Conservation (phyloP, 2,888 invertebrate genomes). For the Subacronicta megacephala region DNA sequence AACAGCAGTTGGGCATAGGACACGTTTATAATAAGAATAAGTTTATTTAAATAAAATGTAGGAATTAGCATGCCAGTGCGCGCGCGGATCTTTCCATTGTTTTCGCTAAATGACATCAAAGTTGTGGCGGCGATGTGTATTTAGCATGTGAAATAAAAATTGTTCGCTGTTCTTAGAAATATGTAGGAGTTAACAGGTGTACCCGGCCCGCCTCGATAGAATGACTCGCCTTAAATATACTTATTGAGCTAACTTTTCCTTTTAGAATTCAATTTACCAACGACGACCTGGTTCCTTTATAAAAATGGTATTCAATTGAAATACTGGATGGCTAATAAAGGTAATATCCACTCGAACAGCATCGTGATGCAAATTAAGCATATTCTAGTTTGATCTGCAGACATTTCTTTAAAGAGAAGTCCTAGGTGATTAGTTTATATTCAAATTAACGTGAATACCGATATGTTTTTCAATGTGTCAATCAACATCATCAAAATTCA, state of each 20-base stretch:
- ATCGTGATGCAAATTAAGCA: conserved; percentile 63
- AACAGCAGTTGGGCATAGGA: conserved; percentile 78
- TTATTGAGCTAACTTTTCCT: conserved; percentile 36
- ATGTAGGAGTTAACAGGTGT: conserved; percentile 67
- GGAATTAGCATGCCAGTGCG: conserved; percentile 81
- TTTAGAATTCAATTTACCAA: conserved; percentile 27
- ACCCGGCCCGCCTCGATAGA: conserved; percentile 43
- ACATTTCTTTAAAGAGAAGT: conserved; percentile 52
- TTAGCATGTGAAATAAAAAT: conserved; percentile 84
- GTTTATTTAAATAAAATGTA: conserved; percentile 86
- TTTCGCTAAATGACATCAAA: conserved; percentile 89
- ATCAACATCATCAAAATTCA: conserved; percentile 1
- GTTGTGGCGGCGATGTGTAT: conserved; percentile 82
- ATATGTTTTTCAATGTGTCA: conserved; percentile 53
- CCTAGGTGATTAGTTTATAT: conserved; percentile 21
- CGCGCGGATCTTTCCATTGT: conserved; percentile 85
- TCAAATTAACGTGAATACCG: conserved; percentile 54
- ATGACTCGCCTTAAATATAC: conserved; percentile 37
- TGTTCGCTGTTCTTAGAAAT: conserved; percentile 78
- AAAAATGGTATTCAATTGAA: conserved; percentile 21
- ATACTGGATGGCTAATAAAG: conserved; percentile 58
- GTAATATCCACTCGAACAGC: conserved; percentile 57
- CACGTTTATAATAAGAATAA: conserved; percentile 85
- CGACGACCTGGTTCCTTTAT: conserved; percentile 14
- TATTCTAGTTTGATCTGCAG: conserved; percentile 63